A percentile compares a stretch with the other conserved stretches of the same genome.
phyloP scores from a whole-genome alignment of 2,797 vertebrate genomes.

The Ceryle rudis region DNA sequence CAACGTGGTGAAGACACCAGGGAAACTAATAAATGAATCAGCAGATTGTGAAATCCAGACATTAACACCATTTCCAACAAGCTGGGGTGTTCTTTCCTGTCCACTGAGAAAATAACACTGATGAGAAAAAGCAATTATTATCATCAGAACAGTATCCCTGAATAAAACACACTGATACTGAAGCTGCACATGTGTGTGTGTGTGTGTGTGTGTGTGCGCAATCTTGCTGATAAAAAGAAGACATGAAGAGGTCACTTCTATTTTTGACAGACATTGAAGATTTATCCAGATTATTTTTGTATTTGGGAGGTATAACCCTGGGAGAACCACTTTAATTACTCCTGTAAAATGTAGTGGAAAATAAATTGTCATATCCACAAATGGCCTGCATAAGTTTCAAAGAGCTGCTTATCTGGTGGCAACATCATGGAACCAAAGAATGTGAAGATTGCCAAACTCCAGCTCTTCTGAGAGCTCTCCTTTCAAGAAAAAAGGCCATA shows the following conservation, averaged over 20 bases:
- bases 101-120: not conserved
- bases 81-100: not conserved
- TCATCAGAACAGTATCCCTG: not conserved
- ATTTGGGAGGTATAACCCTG: not conserved
- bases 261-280: not conserved
- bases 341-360: not conserved
- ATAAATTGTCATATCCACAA: not conserved
- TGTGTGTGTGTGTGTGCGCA: too few relatives aligned
- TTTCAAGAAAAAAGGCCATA: not conserved
- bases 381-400: rapidly evolving
- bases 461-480: not conserved
- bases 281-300: not conserved
- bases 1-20: not conserved
- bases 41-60: not conserved
- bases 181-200: not conserved
- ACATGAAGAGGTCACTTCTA: not conserved
- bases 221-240: not conserved
- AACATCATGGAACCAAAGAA: not conserved
- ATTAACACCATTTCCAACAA: not conserved
- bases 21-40: not conserved
- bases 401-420: not conserved
- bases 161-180: not conserved
- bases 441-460: rapidly evolving
- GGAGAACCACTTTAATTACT: not conserved
- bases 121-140: not conserved